phyloP scores from a whole-genome alignment of 2,888 invertebrate genomes.

The Rutpela maculata region DNA sequence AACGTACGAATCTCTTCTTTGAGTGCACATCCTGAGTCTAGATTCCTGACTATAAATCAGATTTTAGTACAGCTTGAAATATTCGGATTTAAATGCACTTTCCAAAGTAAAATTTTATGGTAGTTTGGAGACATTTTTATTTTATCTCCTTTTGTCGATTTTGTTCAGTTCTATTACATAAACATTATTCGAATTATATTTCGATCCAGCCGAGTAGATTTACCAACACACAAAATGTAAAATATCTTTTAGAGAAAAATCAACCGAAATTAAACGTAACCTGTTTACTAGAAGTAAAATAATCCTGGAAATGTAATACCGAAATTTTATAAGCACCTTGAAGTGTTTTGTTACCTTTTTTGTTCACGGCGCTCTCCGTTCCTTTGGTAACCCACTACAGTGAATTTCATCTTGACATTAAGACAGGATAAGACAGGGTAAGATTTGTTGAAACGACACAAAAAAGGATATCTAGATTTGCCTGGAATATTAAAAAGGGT shows the following conservation, averaged over 20 bases:
- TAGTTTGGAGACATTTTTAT: no score
- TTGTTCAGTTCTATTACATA: no score
- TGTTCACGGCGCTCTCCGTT: neutral
- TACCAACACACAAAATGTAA: neutral
- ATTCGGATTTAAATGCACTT: no score
- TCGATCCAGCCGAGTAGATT: neutral
- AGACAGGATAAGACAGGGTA: constrained; percentile 1
- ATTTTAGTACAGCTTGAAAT: no score
- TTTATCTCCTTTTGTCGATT: no score
- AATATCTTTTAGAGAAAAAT: neutral
- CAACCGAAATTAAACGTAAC: neutral
- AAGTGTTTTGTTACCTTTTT: constrained; percentile 9
- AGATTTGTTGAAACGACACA: constrained; percentile 8
- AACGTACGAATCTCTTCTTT: no score
- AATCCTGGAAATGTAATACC: neutral
- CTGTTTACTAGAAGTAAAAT: neutral
- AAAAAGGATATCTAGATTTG: constrained; percentile 18
- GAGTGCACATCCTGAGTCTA: no score
- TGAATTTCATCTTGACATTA: constrained; percentile 15
- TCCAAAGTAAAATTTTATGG: no score
- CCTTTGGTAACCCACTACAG: neutral
- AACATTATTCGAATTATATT: no score
- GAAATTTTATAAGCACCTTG: neutral
- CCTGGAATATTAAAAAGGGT: neutral
- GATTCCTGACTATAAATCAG: no score